phyloP scores from a whole-genome alignment of 2,888 invertebrate species.

The Aphidoletes aphidimyza region DNA sequence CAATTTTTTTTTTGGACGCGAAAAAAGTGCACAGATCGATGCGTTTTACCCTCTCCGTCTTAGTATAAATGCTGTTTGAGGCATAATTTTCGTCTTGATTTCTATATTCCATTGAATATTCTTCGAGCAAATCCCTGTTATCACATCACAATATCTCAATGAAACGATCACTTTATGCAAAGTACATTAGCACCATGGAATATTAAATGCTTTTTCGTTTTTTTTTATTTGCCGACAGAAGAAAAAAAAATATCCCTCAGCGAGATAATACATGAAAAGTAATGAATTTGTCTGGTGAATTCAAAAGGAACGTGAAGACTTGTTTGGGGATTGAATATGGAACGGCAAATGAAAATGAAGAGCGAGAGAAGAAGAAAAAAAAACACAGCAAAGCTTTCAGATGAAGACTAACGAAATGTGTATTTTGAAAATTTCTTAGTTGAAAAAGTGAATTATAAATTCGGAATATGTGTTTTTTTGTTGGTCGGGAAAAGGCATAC shows the following conservation, averaged over 20 bases:
- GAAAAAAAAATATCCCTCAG: no score
- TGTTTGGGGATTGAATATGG: no score
- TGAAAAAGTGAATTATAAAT: neutral
- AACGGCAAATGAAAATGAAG: neutral
- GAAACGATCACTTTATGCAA: conserved; percentile 8
- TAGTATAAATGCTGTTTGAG: neutral
- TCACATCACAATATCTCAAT: conserved; percentile 4
- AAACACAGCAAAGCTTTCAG: neutral
- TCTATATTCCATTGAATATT: neutral
- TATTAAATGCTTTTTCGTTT: conserved; percentile 15
- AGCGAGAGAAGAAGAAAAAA: neutral
- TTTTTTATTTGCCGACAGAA: no score
- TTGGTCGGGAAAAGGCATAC: no score
- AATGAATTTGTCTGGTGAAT: neutral
- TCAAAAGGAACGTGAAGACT: no score
- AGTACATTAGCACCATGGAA: neutral
- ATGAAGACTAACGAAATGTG: neutral
- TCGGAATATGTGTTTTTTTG: neutral
- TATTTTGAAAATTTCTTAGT: neutral
- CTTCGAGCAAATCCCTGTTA: conserved; percentile 17
- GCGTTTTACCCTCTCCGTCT: no score
- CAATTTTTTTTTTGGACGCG: neutral
- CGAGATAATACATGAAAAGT: neutral
- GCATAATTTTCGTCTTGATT: neutral
- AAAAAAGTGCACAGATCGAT: neutral